A percentile compares a stretch with the other conserved stretches of the same genome.
Conservation (phyloP, 2,888 invertebrate species). For the Cryptocheilus praepositus region DNA sequence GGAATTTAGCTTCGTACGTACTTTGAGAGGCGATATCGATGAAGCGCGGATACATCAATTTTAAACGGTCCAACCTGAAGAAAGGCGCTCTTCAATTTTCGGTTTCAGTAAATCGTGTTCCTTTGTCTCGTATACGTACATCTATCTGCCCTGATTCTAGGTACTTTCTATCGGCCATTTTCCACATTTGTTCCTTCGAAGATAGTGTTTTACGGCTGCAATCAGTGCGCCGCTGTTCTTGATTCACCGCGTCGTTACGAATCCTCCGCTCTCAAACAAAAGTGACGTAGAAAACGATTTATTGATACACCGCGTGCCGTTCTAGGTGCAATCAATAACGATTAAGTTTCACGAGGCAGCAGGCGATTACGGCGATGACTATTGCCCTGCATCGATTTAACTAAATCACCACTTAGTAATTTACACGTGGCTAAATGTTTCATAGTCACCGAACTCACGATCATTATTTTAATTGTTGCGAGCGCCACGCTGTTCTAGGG, state of each 20-base stretch:
- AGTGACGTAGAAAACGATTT: constrained; percentile 51
- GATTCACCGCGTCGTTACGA: constrained; percentile 29
- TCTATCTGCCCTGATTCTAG: constrained; percentile 9
- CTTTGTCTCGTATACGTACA: too few species aligned
- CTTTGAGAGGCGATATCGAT: neutral
- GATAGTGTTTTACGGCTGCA: neutral
- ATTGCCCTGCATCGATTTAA: constrained; percentile 49
- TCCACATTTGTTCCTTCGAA: constrained; percentile 18
- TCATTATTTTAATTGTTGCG: constrained; percentile 69
- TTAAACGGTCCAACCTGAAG: too few species aligned
- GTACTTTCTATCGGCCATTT: constrained; percentile 18
- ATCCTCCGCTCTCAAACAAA: constrained; percentile 34
- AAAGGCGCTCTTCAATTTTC: too few species aligned
- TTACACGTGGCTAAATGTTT: constrained; percentile 49
- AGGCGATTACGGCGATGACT: constrained; percentile 17
- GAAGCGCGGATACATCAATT: neutral
- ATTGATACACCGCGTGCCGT: constrained; percentile 52
- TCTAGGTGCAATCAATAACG: constrained; percentile 55
- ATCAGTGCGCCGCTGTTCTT: constrained; percentile 11
- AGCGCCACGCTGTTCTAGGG: constrained; percentile 48
- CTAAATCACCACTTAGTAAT: constrained; percentile 56
- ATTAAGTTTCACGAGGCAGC: constrained; percentile 46
- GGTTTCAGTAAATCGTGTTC: too few species aligned
- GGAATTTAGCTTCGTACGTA: neutral
- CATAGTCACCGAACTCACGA: constrained; percentile 39